A percentile compares a stretch with the other conserved stretches of the same genome.
phyloP scores from a whole-genome alignment of 2,888 invertebrate species.

The Kryphioiulus occultus region DNA sequence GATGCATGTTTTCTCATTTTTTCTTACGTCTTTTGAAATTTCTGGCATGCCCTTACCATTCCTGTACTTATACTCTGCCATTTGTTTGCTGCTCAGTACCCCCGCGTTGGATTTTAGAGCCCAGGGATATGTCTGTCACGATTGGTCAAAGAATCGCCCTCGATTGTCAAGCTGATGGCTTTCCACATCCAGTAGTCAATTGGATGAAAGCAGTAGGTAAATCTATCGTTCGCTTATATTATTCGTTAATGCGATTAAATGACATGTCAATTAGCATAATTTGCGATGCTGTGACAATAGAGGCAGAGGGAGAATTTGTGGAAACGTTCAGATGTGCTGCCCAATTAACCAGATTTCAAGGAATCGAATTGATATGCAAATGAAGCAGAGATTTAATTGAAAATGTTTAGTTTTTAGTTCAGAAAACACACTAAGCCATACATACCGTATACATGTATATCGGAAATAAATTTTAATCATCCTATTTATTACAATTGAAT shows the following conservation, averaged over 20 bases:
- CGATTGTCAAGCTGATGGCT: slow-evolving; percentile 95
- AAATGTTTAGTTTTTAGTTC: background rate
- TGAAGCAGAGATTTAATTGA: background rate
- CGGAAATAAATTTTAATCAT: too few relatives aligned
- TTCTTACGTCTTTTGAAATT: background rate
- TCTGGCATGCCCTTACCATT: background rate
- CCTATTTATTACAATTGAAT: too few relatives aligned
- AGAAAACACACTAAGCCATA: background rate
- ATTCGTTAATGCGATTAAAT: slow-evolving; percentile 14
- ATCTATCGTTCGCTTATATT: slow-evolving; percentile 54
- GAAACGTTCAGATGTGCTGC: background rate
- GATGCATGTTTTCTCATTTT: slow-evolving; percentile 24
- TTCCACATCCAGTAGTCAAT: slow-evolving; percentile 91
- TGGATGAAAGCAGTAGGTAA: slow-evolving; percentile 96
- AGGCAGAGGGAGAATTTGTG: background rate
- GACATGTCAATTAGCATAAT: background rate
- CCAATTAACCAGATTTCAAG: background rate
- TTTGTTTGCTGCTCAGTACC: slow-evolving; percentile 72
- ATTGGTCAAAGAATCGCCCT: slow-evolving; percentile 93
- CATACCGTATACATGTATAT: too few relatives aligned
- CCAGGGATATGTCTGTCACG: slow-evolving; percentile 93
- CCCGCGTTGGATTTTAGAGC: slow-evolving; percentile 94
- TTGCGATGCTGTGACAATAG: background rate
- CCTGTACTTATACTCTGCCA: slow-evolving; percentile 1
- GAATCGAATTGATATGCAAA: too few relatives aligned